Base-by-base conservation (phyloP, 1,140 invertebrate species). In the Maconellicoccus hirsutus region DNA sequence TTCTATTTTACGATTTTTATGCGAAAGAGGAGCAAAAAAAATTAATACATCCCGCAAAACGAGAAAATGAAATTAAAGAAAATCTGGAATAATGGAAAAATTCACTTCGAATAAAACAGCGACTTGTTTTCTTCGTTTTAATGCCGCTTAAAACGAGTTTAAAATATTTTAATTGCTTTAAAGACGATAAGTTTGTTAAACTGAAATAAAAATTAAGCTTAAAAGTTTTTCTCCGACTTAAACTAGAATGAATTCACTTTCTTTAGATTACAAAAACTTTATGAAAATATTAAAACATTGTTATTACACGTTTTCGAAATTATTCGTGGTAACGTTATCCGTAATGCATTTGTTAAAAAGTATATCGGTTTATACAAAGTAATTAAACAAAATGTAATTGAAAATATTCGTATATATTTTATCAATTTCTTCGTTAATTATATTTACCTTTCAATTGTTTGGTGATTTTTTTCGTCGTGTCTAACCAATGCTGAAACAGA, bases 401-500 rank as follows among this genome's bases (percentile, higher is more conserved):
- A 66, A 23, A 7, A 59, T 19, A 59, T 19, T 3, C 29, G 21
- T 59, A 6, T 59, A 7, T 22, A 7, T 59, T 59, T 59, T 4
- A 3, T 59, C 52, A 7, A 4, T 7, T 19, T 22, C 6, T 22
- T 19, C 52, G 16, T 59, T 19, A 4, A 59, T 22, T 59, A 19
- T 59, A 74, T 77, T 80, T 80, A 81, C 82, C 81, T 77, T 90
- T 90, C 66, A 95, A 82, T 80, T 95, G 92, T 70, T 90, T 87
- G 69, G 86, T 83, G 70, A 94, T 85, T 75, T 88, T 87, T 79
- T 93, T 93, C 63, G 87, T 86, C 16, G 89, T 86, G 79, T 96
- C 92, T 77, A 95, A 81, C 93, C 92, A 96, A 80, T 94, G 91
- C 91, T 94, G 79, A 71, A 83, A 82, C 76, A 76, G 74, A 74